Evolutionary conservation across 2,797 vertebrate species (phyloP).

Genomic region (Peromyscus nudipes): DNA sequence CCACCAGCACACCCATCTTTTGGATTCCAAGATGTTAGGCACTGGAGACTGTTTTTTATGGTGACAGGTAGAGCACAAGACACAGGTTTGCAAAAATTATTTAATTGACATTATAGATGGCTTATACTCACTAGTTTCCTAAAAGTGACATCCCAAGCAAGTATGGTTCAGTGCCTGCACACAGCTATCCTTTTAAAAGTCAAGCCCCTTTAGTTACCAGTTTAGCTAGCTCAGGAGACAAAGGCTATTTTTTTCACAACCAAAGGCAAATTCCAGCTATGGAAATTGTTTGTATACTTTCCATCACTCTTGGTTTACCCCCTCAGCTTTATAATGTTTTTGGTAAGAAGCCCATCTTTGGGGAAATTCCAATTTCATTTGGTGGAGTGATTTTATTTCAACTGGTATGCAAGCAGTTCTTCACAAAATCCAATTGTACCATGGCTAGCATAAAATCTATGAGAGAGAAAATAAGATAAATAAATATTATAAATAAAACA

Average conservation of each 20-base stretch:
- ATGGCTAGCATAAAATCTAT: constrained; percentile 65
- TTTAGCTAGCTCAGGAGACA: not conserved
- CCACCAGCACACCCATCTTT: rapidly evolving
- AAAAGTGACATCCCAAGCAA: not conserved
- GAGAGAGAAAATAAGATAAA: constrained; percentile 68
- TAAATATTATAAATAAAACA: constrained; percentile 71
- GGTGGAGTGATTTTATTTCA: constrained; percentile 53
- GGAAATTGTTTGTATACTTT: constrained; percentile 11
- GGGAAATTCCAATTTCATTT: constrained; percentile 64
- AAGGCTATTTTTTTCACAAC: not conserved
- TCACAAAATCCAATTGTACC: constrained; percentile 46
- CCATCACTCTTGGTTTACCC: constrained; percentile 5
- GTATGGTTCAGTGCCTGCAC: not conserved
- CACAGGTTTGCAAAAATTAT: not conserved
- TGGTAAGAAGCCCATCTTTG: constrained; percentile 23
- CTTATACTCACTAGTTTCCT: not conserved
- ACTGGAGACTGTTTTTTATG: not conserved
- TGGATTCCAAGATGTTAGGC: not conserved
- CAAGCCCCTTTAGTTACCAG: not conserved
- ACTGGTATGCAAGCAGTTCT: not conserved
- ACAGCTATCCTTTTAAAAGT: not conserved
- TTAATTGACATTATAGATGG: not conserved
- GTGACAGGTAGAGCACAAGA: not conserved
- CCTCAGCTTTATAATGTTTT: constrained; percentile 38
- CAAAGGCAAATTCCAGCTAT: not conserved